Base-by-base conservation (phyloP, 2,888 invertebrate species). In the Ramazzottius varieornatus region DNA sequence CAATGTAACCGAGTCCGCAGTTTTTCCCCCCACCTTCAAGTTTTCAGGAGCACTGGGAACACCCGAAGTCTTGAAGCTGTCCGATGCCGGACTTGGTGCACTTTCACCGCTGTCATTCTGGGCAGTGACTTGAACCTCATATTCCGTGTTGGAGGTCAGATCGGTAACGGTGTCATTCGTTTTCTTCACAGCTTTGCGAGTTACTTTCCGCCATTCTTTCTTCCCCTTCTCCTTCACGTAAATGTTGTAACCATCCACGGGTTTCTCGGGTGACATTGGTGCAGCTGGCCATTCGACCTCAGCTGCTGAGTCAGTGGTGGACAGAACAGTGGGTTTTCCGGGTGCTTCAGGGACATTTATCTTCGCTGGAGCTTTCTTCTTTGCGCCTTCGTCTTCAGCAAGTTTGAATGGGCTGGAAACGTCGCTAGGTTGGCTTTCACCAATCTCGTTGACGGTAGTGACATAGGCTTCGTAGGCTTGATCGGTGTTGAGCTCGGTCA, bases 371-470 rank as follows among this genome's bases (percentile, higher is more conserved):
- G 13, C 24, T 13, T 13, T 4, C 24, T 54, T 40, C 40, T 40
- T 40, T 40, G 40, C 20, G 40, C 20, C 40, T 20, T 40, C 20
- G 40, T 8, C 8, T 24, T 29, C 40, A 20, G 40, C 4, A 24
- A 29, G 54, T 29, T 54, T 8, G 54, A 54, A 54, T 8, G 54
- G 54, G 4, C 4, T 33, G 46, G 66, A 65, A 2, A 71, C 69
- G 66, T 71, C 71, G 16, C 70, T 66, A 8, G 73, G 73, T 67
- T 73, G 69, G 63, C 76, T 73, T 65, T 71, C 69, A 67, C 75
- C 75, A 32, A 72, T 73, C 40, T 73, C 71, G 69, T 75, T 75
- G 65, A 72, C 72, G 20, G 75, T 75, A 2, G 70, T 71, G 4
- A 75, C 71, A 33, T 74, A 69, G 71, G 73, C 75, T 67, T 71